Base-by-base conservation (phyloP, 2,888 invertebrate genomes). In the Caenorhabditis imperialis region DNA sequence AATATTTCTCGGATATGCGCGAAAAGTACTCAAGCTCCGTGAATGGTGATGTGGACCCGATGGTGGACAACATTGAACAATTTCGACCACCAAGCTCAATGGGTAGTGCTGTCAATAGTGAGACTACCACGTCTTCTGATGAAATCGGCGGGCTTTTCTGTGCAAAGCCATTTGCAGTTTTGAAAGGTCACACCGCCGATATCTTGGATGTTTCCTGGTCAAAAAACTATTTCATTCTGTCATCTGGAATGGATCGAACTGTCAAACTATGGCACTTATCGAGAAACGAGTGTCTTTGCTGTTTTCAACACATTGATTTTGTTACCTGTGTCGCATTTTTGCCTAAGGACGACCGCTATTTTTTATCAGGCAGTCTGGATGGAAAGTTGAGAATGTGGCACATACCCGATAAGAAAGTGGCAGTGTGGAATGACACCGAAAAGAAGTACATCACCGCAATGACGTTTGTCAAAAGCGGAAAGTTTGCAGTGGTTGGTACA, bases 261-360 rank as follows among this genome's bases (percentile, higher is more conserved):
- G 98, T 98, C 2, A 91, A 95, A 51, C 90, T 99, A 71, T 99
- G 99, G 98, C 98, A 99, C 89, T 94, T 98, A 75, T 96, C 96
- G 1, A 51, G 98, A 37, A 93, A 94, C 85, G 98, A 99, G 89
- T 99, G 99, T 88, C 91, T 99, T 0, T 99, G 98, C 88, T 96
- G 96, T 88, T 99, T 99, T 90, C 97, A 98, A 88, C 99, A 99
- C 88, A 96, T 97, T 78, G 98, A 99, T 90, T 98, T 98, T 89
- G 98, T 99, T 58, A 98, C 99, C 0, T 96, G 98, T 0, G 97
- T 99, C 84, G 97, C 95, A 58, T 99, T 99, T 89, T 96, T 99
- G 90, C 99, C 99, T 1, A 91, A 93, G 91, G 91, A 92, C 88
- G 91, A 92, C 84, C 88, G 91, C n/a, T 92, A 97, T 89, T 99